Evolutionary conservation across 2,888 invertebrate species (phyloP).

Genomic region (Linnaemya vulpina): DNA sequence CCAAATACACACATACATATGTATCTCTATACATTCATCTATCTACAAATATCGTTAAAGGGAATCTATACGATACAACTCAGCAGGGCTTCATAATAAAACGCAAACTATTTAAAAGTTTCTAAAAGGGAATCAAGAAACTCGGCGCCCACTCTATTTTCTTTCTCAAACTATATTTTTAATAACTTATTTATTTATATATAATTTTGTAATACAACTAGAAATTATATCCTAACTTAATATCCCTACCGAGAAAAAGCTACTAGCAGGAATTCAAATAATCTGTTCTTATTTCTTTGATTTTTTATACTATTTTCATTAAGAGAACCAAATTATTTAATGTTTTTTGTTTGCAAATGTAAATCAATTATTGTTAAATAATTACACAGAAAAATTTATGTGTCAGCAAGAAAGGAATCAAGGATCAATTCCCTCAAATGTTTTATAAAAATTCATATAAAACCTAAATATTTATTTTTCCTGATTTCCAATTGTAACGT

Average conservation of each 20-base stretch:
- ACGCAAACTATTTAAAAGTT: conserved; percentile 73
- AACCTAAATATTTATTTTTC: too few relatives aligned
- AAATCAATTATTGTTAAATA: background rate
- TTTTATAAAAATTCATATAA: conserved; percentile 17
- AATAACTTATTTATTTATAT: conserved; percentile 9
- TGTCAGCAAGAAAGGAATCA: conserved; percentile 8
- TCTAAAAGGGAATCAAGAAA: conserved; percentile 82
- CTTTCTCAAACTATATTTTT: conserved; percentile 63
- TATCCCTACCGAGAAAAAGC: background rate
- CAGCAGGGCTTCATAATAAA: conserved; percentile 63
- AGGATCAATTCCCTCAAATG: conserved; percentile 42
- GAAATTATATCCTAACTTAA: too few relatives aligned
- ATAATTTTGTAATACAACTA: conserved; percentile 4
- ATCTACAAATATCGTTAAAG: conserved; percentile 78
- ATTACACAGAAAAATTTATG: background rate
- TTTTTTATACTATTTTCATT: conserved; percentile 25
- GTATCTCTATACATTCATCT: conserved; percentile 53
- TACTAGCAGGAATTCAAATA: background rate
- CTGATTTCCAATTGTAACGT: conserved; percentile 17
- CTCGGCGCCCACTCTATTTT: conserved; percentile 75
- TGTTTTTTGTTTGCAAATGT: conserved; percentile 20
- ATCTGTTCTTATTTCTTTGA: background rate
- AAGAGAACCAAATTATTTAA: background rate
- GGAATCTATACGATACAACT: conserved; percentile 79
- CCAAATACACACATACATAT: conserved; percentile 35